A percentile compares a stretch with the other conserved stretches of the same genome.
Conservation (phyloP, 2,113 vertebrate genomes). For the Chroicocephalus ridibundus region DNA sequence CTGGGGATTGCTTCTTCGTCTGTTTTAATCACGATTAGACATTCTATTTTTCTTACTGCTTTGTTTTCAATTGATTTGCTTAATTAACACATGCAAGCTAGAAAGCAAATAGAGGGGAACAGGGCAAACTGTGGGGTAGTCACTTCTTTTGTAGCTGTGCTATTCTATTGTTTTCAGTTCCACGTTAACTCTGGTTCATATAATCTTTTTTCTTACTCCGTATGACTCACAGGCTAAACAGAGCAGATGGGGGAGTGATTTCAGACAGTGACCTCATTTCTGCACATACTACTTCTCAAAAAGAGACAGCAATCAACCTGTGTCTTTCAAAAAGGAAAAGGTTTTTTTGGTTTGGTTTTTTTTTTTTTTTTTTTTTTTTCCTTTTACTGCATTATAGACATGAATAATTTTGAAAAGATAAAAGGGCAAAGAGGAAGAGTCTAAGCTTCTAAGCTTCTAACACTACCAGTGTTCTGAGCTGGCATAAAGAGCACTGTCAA, state of each 20-base stretch:
- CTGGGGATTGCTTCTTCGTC: not conserved
- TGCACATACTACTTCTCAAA: constrained; percentile 22
- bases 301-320: constrained; percentile 10
- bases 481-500: not conserved
- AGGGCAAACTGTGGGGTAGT: not conserved
- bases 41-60: not conserved
- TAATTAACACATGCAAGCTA: not conserved
- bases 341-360: not conserved
- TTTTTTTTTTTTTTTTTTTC: not conserved
- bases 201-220: constrained; percentile 28
- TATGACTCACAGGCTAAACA: constrained; percentile 56
- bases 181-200: not conserved
- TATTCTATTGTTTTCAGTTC: not conserved
- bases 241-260: constrained; percentile 54
- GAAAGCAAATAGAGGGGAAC: not conserved
- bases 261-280: constrained; percentile 65
- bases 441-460: not conserved
- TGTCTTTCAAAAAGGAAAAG: not conserved
- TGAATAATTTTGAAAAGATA: constrained; percentile 7
- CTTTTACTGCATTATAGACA: not conserved
- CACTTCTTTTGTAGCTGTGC: not conserved
- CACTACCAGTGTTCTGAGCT: not conserved
- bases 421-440: not conserved
- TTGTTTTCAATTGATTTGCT: not conserved
- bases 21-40: not conserved